phyloP scores from a whole-genome alignment of 2,113 vertebrate genomes.

The Glareola pratincola region DNA sequence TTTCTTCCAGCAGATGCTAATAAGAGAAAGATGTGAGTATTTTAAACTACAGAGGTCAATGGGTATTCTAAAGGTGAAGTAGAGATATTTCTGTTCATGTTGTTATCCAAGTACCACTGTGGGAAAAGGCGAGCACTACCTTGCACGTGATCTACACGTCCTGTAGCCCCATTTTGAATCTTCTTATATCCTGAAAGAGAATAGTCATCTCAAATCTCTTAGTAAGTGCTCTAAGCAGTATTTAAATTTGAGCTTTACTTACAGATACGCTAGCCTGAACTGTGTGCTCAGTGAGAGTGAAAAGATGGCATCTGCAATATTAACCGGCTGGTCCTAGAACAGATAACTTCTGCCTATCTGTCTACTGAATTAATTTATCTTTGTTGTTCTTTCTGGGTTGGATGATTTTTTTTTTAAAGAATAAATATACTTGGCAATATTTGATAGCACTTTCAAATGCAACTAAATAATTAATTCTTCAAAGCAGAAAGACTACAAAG shows the following conservation, averaged over 20 bases:
- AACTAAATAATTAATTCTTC: neutral
- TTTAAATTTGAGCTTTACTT: neutral
- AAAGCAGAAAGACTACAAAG: neutral
- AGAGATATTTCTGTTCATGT: neutral
- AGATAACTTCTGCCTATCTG: neutral
- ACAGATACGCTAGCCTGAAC: neutral
- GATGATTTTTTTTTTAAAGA: neutral
- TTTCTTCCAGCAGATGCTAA: neutral
- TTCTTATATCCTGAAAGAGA: neutral
- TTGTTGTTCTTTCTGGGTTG: neutral
- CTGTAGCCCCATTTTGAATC: neutral
- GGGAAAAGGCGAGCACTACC: neutral
- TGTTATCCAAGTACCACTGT: neutral
- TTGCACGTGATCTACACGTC: accelerated
- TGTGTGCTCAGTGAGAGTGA: neutral
- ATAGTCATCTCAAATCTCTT: neutral
- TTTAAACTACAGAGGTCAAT: slow-evolving; percentile 11
- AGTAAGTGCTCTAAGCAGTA: neutral
- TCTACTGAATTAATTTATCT: neutral
- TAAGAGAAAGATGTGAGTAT: neutral
- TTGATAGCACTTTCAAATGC: neutral
- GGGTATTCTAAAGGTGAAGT: neutral
- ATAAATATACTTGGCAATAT: neutral
- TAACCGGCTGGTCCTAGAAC: neutral
- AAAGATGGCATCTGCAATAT: neutral